Conservation (phyloP, 2,888 invertebrate genomes). For the Drosophila lacicola region DNA sequence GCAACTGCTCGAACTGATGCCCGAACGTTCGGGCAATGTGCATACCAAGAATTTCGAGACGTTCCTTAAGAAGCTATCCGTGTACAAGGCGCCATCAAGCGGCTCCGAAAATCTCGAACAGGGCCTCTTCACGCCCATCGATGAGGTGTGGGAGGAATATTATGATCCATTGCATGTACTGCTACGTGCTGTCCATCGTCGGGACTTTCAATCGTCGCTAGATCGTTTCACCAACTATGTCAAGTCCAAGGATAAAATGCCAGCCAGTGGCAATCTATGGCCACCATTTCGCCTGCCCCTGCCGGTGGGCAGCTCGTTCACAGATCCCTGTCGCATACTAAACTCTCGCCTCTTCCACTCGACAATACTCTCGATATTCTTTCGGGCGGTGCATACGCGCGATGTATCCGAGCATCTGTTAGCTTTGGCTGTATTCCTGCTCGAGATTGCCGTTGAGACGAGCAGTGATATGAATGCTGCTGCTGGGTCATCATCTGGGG, state of each 20-base stretch:
- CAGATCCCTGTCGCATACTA: slow-evolving; percentile 87
- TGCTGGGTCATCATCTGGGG: slow-evolving; percentile 1
- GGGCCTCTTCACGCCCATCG: slow-evolving; percentile 94
- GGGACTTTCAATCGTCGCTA: slow-evolving; percentile 97
- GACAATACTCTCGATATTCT: slow-evolving; percentile 91
- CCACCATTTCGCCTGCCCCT: slow-evolving; percentile 92
- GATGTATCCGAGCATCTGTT: slow-evolving; percentile 94
- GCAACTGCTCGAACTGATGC: slow-evolving; percentile 97
- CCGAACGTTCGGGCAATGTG: slow-evolving; percentile 96
- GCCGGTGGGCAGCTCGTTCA: slow-evolving; percentile 88
- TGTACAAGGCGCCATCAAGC: slow-evolving; percentile 92
- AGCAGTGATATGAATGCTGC: slow-evolving; percentile 69
- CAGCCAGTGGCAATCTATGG: slow-evolving; percentile 89
- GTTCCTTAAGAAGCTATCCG: slow-evolving; percentile 92
- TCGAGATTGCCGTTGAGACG: slow-evolving; percentile 91
- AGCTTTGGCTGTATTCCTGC: slow-evolving; percentile 93
- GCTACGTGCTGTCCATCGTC: slow-evolving; percentile 94
- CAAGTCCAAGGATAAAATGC: slow-evolving; percentile 87
- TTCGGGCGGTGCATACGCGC: slow-evolving; percentile 92
- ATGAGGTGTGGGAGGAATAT: slow-evolving; percentile 95
- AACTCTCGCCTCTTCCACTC: slow-evolving; percentile 85
- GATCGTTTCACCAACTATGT: slow-evolving; percentile 95
- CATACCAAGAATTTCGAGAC: slow-evolving; percentile 95
- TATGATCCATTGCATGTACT: slow-evolving; percentile 98
- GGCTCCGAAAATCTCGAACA: slow-evolving; percentile 93